Base-by-base conservation (phyloP, 2,113 vertebrate species). In the Empidonax traillii region DNA sequence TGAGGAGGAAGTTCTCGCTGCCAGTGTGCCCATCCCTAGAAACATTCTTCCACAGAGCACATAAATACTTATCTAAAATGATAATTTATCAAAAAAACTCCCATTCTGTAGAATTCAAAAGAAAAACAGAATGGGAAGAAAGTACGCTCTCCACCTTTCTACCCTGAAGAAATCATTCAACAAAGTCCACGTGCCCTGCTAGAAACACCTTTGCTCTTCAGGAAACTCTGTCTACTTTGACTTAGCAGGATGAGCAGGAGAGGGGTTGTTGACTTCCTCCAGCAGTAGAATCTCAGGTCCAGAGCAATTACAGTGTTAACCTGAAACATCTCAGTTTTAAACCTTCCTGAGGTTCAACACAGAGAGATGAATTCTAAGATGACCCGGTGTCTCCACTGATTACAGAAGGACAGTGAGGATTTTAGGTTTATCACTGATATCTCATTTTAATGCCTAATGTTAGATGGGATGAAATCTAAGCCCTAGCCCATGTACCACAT, bases 11-110 rank as follows among this genome's bases (percentile, higher is more conserved):
- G 77, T 73, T 93, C 69, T 87, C 18, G 8, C 56, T 90, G 77
- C 93, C 93, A 94, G 91, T 73, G 71, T 94, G 81, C 93, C 95
- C 94, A 96, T 84, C 90, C 94, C 95, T 92, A 85, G 86, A 87
- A n/a, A 85, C 86, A 93, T 95, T 95, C 69, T 81, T 97, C 76
- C 37, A 78, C 44, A 49, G 44, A 92, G 79, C 79, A 93, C 61
- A 82, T 25, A 61, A 90, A 87, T 65, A 33, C 37, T 87, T 81
- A 53, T 72, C 76, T 9, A 81, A 80, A 91, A 65, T 20, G 39
- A 43, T 74, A 56, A 96, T 93, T 94, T 93, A 94, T 93, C 95
- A 85, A 68, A 79, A 88, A 51, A 90, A 90, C 76, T 94, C 92
- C 85, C 72, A 52, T 69, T 87, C 51, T 76, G 49, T 33, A 61